Evolutionary conservation across 1,140 invertebrate genomes (phyloP).

Genomic region (Macrosteles quadrilineatus): DNA sequence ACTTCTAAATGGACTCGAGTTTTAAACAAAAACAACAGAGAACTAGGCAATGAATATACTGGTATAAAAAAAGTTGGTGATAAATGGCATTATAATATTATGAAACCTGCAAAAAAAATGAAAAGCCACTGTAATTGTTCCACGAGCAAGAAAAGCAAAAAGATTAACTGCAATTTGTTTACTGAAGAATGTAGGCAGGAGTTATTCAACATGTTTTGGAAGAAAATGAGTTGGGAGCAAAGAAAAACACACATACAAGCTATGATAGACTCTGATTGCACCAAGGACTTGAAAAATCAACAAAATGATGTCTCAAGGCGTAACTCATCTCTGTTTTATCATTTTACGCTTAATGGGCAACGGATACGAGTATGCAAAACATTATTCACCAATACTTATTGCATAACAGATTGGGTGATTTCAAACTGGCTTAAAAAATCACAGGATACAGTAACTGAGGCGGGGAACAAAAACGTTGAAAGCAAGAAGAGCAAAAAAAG

Average conservation of each 20-base stretch:
- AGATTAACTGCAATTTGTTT: background rate
- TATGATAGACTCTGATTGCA: background rate
- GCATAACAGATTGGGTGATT: background rate
- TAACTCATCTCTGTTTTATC: background rate
- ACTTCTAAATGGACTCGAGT: background rate
- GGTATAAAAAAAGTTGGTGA: background rate
- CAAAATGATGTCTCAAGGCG: background rate
- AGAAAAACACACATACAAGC: background rate
- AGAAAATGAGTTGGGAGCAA: background rate
- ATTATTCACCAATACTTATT: background rate
- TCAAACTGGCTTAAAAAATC: background rate
- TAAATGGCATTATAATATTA: background rate
- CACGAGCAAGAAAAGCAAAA: background rate
- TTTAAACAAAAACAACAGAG: background rate
- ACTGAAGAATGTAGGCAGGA: background rate
- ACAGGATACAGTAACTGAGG: background rate
- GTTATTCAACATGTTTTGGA: background rate
- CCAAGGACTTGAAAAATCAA: background rate
- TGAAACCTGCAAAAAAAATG: background rate
- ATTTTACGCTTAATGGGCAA: background rate
- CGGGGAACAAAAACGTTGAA: background rate
- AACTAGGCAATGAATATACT: background rate
- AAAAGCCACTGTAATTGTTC: no score
- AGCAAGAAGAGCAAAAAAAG: background rate
- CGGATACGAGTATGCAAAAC: background rate